phyloP scores from a whole-genome alignment of 2,888 invertebrate species.

The Agrochola lota region DNA sequence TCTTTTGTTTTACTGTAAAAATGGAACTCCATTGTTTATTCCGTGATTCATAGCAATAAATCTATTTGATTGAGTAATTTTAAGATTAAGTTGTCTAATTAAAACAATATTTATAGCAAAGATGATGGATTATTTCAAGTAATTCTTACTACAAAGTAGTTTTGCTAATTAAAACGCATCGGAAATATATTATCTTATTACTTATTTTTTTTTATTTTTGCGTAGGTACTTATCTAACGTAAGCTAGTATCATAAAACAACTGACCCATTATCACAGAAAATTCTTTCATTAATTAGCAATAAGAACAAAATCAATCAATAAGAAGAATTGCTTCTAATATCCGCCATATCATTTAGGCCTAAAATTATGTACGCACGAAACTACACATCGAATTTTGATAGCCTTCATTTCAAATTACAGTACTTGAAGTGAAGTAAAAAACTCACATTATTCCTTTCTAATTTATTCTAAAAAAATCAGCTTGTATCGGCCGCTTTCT shows the following conservation, averaged over 20 bases:
- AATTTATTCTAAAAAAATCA: slow-evolving; percentile 86
- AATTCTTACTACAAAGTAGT: neutral
- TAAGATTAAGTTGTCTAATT: slow-evolving; percentile 13
- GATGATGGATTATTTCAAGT: neutral
- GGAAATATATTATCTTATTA: neutral
- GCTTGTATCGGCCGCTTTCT: slow-evolving; percentile 85
- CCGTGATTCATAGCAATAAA: slow-evolving; percentile 30
- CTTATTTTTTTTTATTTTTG: neutral
- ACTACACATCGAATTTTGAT: slow-evolving; percentile 9
- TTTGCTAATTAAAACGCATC: neutral
- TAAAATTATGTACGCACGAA: slow-evolving; percentile 42
- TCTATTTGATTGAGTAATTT: slow-evolving; percentile 35
- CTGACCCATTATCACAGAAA: neutral
- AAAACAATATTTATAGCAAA: slow-evolving; percentile 20
- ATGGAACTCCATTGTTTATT: slow-evolving; percentile 3
- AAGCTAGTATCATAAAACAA: neutral
- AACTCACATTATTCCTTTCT: slow-evolving; percentile 75
- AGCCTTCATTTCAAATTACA: slow-evolving; percentile 42
- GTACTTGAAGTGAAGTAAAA: slow-evolving; percentile 40
- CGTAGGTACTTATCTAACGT: neutral
- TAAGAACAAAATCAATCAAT: neutral
- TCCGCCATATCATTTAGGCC: slow-evolving; percentile 44
- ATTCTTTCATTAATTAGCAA: neutral
- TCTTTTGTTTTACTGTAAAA: slow-evolving; percentile 20
- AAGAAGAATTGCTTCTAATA: neutral